Evolutionary conservation across 2,113 vertebrate genomes (phyloP).

Genomic region (Apodemus speciosus): DNA sequence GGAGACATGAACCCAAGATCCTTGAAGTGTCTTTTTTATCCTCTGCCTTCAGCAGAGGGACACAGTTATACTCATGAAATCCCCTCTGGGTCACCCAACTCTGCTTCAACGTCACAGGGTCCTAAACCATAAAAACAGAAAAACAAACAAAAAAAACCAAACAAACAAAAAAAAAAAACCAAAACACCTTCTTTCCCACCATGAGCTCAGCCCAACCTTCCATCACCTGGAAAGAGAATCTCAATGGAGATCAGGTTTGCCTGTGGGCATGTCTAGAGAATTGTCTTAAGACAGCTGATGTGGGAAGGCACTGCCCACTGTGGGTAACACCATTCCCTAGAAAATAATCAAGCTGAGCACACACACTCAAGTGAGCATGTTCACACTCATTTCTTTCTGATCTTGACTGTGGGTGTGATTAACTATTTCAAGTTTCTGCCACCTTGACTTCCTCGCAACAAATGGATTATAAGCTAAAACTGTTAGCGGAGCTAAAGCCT

Average conservation of each 20-base stretch:
- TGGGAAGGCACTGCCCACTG: neutral
- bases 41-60: neutral
- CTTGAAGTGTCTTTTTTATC: neutral
- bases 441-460: neutral
- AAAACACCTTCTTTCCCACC: neutral
- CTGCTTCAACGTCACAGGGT: neutral
- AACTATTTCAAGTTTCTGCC: neutral
- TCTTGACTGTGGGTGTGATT: no score
- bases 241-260: neutral
- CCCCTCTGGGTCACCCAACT: neutral
- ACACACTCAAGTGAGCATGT: no score
- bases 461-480: neutral
- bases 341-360: neutral
- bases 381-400: neutral
- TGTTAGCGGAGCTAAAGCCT: neutral
- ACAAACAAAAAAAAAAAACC: no score
- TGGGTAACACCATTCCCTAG: neutral
- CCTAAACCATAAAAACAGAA: neutral
- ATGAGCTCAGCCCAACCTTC: neutral
- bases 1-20: neutral
- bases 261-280: neutral
- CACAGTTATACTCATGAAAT: neutral
- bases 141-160: no score
- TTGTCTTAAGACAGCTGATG: neutral
- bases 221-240: neutral